Evolutionary conservation across 2,113 vertebrate species (phyloP), one percentile per base, ranked within the genome.

Genomic region (Urocitellus parryii): DNA sequence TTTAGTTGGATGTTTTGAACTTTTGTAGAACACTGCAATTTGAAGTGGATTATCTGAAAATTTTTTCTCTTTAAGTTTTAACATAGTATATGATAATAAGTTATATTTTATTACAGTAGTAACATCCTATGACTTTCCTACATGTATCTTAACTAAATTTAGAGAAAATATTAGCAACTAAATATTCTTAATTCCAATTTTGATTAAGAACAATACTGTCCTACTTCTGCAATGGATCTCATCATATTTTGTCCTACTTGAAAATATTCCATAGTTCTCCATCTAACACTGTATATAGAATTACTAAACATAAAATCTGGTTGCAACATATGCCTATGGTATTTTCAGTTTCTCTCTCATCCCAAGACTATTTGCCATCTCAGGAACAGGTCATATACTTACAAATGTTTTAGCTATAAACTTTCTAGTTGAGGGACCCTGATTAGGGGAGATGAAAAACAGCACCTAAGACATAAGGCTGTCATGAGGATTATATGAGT

Each of bases 161-260:
- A 86, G n/a, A 95, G 86, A 4, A 90, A 85, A 90, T 86, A 74
- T 61, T 85, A 81, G 34, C 17, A 61, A 39, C 73, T 76, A 68
- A 63, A 70, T 84, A 74, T 82, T 82, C n/a, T 20, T 82, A 73
- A 93, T 39, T 78, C 32, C 82, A 88, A 90, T 78, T 67, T 70
- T 77, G 85, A 93, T 76, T 82, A 86, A 86, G 34, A 65, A 86
- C 18, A 91, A 37, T 84, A 74, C 3, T 88, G 48, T 63, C 37
- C 61, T 87, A 20, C 8, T 24, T 82, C n/a, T 72, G 45, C 37
- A 95, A 82, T 65, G 53, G 5, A 48, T 37, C 25, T 76, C 20
- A 74, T 51, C 45, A 48, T 78, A 73, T 68, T 83, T 79, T 76
- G 13, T 81, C 51, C 14, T 79, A 88, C 72, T 51, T 97, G 48